phyloP scores from a whole-genome alignment of 1,140 invertebrate species.

The Cyrtorhinus lividipennis region DNA sequence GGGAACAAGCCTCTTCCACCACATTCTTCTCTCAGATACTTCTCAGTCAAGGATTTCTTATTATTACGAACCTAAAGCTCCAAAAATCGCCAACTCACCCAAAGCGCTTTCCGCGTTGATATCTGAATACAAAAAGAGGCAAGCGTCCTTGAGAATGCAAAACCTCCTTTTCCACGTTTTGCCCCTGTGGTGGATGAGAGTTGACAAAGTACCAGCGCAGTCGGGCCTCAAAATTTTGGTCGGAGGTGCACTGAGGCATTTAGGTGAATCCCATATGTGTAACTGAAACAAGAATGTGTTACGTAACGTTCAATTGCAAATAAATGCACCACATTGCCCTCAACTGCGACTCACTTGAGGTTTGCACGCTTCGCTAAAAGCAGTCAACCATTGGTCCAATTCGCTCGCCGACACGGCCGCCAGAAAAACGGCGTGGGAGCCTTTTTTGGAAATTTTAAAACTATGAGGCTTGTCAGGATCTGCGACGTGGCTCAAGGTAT shows the following conservation, averaged over 20 bases:
- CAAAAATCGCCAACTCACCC: constrained; percentile 52
- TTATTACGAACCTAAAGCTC: no score
- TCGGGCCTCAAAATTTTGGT: constrained; percentile 63
- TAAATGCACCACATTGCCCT: background rate
- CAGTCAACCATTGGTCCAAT: constrained; percentile 55
- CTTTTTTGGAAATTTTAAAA: constrained; percentile 62
- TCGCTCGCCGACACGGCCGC: constrained; percentile 64
- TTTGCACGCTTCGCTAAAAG: constrained; percentile 49
- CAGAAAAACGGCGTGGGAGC: constrained; percentile 59
- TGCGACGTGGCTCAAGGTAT: constrained; percentile 49
- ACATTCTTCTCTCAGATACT: no score
- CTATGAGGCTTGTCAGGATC: constrained; percentile 39
- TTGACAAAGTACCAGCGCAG: constrained; percentile 79
- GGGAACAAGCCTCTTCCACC: no score
- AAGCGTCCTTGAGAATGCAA: constrained; percentile 90
- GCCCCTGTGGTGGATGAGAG: constrained; percentile 53
- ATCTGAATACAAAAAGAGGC: constrained; percentile 85
- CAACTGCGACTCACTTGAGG: constrained; percentile 18
- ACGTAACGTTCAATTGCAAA: background rate
- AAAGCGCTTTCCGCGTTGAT: constrained; percentile 70
- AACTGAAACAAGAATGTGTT: no score
- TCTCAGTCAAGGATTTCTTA: no score
- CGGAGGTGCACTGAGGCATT: constrained; percentile 52
- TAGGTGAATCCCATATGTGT: constrained; percentile 62
- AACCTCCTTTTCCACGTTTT: constrained; percentile 81